phyloP scores from a whole-genome alignment of 2,888 invertebrate genomes.

The Timema cristinae region DNA sequence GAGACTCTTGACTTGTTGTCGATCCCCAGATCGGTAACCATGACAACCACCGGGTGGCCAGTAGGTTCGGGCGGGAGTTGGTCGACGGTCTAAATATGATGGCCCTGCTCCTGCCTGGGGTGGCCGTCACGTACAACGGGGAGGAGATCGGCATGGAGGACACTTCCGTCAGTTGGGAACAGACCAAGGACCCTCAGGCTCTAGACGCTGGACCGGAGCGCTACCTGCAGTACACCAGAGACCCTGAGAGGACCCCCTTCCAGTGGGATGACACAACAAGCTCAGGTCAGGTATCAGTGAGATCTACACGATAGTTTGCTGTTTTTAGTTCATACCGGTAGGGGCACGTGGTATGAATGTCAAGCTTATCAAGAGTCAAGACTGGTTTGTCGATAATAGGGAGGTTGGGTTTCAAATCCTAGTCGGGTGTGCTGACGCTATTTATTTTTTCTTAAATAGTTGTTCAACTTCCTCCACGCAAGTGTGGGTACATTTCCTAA shows the following conservation, averaged over 20 bases:
- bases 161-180: slow-evolving; percentile 48
- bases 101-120: slow-evolving; percentile 74
- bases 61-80: slow-evolving; percentile 62
- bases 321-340: too few species aligned
- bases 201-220: slow-evolving; percentile 53
- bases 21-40: slow-evolving; percentile 67
- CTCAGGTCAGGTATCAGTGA: slow-evolving; percentile 38
- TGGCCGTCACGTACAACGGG: slow-evolving; percentile 82
- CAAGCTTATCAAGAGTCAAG: too few species aligned
- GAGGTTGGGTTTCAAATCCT: too few species aligned
- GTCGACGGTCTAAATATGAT: slow-evolving; percentile 82
- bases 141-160: slow-evolving; percentile 74
- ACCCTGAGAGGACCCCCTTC: slow-evolving; percentile 74
- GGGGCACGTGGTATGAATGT: too few species aligned
- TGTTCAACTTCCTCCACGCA: too few species aligned
- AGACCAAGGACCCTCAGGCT: slow-evolving; percentile 56
- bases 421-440: too few species aligned
- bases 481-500: too few species aligned
- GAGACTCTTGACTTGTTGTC: background rate
- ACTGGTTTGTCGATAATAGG: too few species aligned
- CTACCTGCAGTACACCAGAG: slow-evolving; percentile 58
- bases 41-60: slow-evolving; percentile 66
- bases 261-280: slow-evolving; percentile 64
- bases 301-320: too few species aligned
- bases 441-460: too few species aligned